Percentiles rank a stretch among this genome's conserved stretches.
Evolutionary conservation across 1,140 invertebrate genomes (phyloP).

Genomic region (Dendroctonus valens): DNA sequence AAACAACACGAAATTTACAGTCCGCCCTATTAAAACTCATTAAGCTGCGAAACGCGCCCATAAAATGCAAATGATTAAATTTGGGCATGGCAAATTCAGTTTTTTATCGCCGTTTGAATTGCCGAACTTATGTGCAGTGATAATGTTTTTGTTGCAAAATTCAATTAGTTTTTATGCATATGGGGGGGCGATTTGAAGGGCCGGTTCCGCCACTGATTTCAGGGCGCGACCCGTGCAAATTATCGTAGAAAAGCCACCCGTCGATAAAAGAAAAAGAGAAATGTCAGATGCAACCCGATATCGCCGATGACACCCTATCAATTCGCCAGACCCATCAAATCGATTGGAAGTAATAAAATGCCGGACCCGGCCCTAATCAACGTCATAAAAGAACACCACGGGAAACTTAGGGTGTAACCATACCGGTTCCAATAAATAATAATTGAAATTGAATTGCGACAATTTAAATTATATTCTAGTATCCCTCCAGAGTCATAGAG

Average conservation of each 20-base stretch:
- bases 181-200: neutral
- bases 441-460: no score
- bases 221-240: neutral
- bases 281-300: slow-evolving; percentile 32
- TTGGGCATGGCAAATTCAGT: slow-evolving; percentile 5
- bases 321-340: slow-evolving; percentile 27
- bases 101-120: slow-evolving; percentile 3
- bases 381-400: slow-evolving; percentile 13
- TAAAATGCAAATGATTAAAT: slow-evolving; percentile 21
- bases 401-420: slow-evolving; percentile 3
- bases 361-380: slow-evolving; percentile 25
- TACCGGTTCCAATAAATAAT: neutral
- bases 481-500: no score
- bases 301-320: slow-evolving; percentile 26
- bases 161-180: no score
- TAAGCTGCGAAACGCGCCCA: slow-evolving; percentile 7
- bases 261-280: slow-evolving; percentile 24
- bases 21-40: slow-evolving; percentile 25
- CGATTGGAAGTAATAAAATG: slow-evolving; percentile 29
- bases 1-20: slow-evolving; percentile 22
- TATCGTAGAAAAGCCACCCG: neutral
- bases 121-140: neutral
- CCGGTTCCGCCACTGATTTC: neutral
- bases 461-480: no score
- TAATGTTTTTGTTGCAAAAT: neutral